Conservation (phyloP, 1,140 invertebrate genomes). For the Heliconius congener region DNA sequence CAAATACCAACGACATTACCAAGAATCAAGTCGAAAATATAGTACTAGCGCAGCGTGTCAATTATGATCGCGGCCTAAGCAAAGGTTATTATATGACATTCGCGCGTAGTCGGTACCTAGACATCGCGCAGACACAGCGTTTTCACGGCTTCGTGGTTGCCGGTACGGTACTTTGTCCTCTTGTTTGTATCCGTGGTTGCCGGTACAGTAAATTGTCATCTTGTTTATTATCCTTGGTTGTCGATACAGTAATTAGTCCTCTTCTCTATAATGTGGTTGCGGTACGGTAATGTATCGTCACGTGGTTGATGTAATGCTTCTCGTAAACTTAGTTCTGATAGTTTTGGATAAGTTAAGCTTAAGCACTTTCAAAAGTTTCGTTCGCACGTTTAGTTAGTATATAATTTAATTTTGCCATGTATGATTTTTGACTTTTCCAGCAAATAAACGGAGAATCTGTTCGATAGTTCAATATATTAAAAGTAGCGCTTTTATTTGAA, state of each 20-base stretch:
- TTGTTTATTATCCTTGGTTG: background rate
- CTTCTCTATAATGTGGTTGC: too few species aligned
- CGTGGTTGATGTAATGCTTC: background rate
- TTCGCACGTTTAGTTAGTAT: background rate
- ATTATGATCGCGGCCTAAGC: constrained; percentile 38
- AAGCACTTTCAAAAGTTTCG: background rate
- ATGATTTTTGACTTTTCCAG: background rate
- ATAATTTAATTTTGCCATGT: background rate
- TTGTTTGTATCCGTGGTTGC: too few species aligned
- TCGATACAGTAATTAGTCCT: too few species aligned
- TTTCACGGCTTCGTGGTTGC: constrained; percentile 29
- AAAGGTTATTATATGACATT: constrained; percentile 36
- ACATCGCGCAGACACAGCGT: constrained; percentile 35
- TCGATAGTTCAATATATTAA: background rate
- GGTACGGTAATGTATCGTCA: constrained; percentile 16
- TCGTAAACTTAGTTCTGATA: background rate
- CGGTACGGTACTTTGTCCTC: too few species aligned
- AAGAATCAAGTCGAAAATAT: background rate
- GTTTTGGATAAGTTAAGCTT: background rate
- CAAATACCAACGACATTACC: background rate
- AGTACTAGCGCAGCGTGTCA: background rate
- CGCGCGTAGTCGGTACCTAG: constrained; percentile 41
- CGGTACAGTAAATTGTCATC: too few species aligned
- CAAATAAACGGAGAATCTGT: background rate
- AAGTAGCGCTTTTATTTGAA: constrained; percentile 30